Evolutionary conservation across 2,113 vertebrate species (phyloP).

Genomic region (Bucco capensis): DNA sequence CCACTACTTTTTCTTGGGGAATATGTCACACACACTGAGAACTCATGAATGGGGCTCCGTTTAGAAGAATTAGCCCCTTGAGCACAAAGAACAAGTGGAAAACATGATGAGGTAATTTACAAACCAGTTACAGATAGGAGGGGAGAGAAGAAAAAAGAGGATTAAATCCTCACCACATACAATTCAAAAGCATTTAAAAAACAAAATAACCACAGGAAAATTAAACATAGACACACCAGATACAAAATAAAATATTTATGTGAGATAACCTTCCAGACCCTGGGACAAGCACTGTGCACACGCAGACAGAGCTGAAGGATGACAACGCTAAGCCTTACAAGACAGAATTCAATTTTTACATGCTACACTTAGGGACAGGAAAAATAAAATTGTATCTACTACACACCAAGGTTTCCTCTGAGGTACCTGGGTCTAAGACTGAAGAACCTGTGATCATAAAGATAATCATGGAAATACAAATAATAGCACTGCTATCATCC

Average conservation of each 20-base stretch:
- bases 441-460: neutral
- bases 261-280: neutral
- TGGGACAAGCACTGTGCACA: neutral
- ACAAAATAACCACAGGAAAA: neutral
- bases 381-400: neutral
- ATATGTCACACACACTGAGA: neutral
- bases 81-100: neutral
- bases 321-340: neutral
- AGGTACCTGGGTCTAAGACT: neutral
- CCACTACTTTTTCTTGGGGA: neutral
- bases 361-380: neutral
- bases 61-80: neutral
- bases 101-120: neutral
- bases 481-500: neutral
- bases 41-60: neutral
- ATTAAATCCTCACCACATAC: neutral
- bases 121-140: neutral
- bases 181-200: neutral
- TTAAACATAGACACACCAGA: neutral
- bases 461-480: neutral
- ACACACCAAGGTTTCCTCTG: neutral
- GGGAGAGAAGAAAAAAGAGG: neutral
- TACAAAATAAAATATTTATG: neutral
- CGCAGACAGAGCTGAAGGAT: neutral
- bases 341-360: neutral